Evolutionary conservation across 2,888 invertebrate species (phyloP).

Genomic region (Polia nebulosa): DNA sequence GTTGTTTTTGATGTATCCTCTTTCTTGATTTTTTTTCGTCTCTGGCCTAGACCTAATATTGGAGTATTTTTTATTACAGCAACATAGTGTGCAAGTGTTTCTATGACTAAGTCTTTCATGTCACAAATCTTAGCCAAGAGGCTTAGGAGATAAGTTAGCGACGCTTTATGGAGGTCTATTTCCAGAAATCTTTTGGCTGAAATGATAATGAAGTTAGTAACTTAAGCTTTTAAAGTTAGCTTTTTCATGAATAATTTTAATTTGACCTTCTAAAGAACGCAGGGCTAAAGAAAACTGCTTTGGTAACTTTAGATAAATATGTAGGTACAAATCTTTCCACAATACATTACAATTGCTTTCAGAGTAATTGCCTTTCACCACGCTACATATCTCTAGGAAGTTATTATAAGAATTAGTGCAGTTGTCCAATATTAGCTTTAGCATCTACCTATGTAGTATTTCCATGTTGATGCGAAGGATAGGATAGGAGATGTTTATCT

Average conservation of each 20-base stretch:
- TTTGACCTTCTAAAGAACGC: neutral
- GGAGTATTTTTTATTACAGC: neutral
- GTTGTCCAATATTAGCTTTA: constrained; percentile 28
- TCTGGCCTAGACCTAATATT: constrained; percentile 20
- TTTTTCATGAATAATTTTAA: too few species aligned
- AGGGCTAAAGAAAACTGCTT: constrained; percentile 23
- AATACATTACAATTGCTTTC: constrained; percentile 10
- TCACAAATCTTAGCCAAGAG: neutral
- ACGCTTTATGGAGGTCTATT: neutral
- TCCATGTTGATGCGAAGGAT: constrained; percentile 7
- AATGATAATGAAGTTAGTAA: neutral
- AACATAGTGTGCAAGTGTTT: neutral
- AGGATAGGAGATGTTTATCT: constrained; percentile 25
- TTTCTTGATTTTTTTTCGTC: neutral
- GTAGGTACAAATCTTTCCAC: constrained; percentile 32
- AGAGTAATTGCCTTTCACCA: constrained; percentile 23
- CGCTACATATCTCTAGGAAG: constrained; percentile 11
- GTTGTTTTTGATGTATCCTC: constrained; percentile 26
- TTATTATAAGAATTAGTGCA: constrained; percentile 37
- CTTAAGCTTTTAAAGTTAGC: too few species aligned
- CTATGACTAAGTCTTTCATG: neutral
- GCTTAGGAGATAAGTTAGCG: neutral
- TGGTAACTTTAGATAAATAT: too few species aligned
- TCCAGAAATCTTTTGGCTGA: neutral
- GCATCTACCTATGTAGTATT: constrained; percentile 3